These are phyloP conservation scores for Leptobrachium leishanense DNA, from an alignment of 2,113 vertebrate genomes.

Conservation along the genomic window DNA sequence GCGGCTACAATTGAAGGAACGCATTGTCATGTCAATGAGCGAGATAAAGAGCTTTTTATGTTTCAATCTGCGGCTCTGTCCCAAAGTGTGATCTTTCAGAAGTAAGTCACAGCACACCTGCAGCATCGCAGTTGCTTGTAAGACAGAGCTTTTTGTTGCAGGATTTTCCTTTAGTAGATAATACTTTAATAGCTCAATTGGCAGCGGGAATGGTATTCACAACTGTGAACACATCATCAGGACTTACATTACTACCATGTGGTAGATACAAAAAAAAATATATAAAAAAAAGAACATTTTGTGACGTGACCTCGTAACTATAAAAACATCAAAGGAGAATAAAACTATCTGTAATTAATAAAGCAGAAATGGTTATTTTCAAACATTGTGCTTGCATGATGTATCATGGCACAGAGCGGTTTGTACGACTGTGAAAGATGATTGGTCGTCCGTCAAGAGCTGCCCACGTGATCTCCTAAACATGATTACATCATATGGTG, in stretches of 20 bases:
- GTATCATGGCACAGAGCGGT: too few species aligned
- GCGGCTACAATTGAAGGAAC: conserved; percentile 29
- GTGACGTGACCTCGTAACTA: conserved; percentile 59
- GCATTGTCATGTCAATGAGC: conserved; percentile 20
- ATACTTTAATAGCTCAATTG: conserved; percentile 60
- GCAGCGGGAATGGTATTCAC: conserved; percentile 64
- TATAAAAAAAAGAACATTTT: conserved; percentile 52
- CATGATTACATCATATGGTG: too few species aligned
- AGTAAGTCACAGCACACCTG: conserved; percentile 34
- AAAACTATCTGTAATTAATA: conserved; percentile 1
- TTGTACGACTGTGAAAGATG: too few species aligned
- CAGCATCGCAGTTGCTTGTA: neutral
- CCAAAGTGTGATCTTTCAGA: conserved; percentile 41
- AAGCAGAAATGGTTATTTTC: too few species aligned
- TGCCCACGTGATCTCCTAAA: too few species aligned
- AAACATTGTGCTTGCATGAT: too few species aligned
- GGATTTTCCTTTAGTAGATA: conserved; percentile 46
- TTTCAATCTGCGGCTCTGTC: conserved; percentile 40
- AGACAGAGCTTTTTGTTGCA: conserved; percentile 23
- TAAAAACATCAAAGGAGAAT: conserved; percentile 29
- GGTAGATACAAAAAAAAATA: conserved; percentile 51
- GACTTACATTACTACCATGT: conserved; percentile 58
- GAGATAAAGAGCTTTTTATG: conserved; percentile 40
- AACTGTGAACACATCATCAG: conserved; percentile 70
- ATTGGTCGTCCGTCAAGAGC: too few species aligned